phyloP scores from a whole-genome alignment of 2,113 vertebrate genomes.

The Ailurus styani region DNA sequence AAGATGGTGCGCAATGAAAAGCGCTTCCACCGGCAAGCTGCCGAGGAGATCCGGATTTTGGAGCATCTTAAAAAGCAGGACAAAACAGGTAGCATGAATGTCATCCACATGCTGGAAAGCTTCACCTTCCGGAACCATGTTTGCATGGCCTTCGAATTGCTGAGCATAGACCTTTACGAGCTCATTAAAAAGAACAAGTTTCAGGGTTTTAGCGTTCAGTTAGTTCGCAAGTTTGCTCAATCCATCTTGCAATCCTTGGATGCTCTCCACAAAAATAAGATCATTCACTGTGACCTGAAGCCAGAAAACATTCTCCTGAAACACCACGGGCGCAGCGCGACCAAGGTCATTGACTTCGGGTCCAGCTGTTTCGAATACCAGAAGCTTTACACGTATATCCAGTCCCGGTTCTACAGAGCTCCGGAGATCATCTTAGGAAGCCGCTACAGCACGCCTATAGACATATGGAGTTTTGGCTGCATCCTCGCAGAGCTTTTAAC shows the following conservation, averaged over 20 bases:
- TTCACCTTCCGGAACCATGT: conserved; percentile 99
- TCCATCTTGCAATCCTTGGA: conserved; percentile 97
- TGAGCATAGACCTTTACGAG: conserved; percentile 98
- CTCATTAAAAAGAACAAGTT: conserved; percentile 99
- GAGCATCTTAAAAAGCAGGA: conserved; percentile 98
- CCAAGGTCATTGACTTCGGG: conserved; percentile 99
- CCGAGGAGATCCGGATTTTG: conserved; percentile 97
- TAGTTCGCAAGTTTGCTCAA: conserved; percentile 97
- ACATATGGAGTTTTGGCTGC: conserved; percentile 99
- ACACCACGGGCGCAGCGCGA: conserved; percentile 96
- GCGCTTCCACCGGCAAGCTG: conserved; percentile 95
- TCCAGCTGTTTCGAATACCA: conserved; percentile 99
- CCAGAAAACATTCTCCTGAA: conserved; percentile 98
- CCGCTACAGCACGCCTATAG: conserved; percentile 96
- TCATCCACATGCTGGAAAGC: conserved; percentile 97
- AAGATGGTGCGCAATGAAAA: conserved; percentile 99
- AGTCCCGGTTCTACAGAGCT: conserved; percentile 97
- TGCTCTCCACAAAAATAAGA: conserved; percentile 91
- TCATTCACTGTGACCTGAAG: conserved; percentile 99
- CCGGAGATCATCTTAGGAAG: conserved; percentile 96
- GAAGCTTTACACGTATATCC: conserved; percentile 98
- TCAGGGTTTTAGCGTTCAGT: conserved; percentile 95
- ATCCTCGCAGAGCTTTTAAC: conserved; percentile 96
- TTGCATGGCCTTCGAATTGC: conserved; percentile 97
- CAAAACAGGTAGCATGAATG: conserved; percentile 94